Base-by-base conservation (phyloP, 1,140 invertebrate genomes). In the Augochlora pura region DNA sequence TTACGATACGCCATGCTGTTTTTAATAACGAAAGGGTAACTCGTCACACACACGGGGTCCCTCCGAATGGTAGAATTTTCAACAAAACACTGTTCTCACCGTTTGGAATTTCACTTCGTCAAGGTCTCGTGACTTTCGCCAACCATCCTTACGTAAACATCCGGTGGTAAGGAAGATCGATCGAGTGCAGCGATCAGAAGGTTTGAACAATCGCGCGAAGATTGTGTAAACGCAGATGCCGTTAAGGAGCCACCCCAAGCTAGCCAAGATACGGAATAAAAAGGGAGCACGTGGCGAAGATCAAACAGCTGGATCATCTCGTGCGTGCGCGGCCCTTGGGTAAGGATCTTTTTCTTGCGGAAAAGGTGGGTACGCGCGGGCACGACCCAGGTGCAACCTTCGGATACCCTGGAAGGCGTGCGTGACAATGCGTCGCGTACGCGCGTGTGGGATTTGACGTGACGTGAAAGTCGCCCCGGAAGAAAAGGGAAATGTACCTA, bases 221-320 rank as follows among this genome's bases (percentile, higher is more conserved):
- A 86, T 77, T 80, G 76, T 86, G 86, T 86, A 90, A 90, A 90
- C 90, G 91, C 91, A 91, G 90, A 91, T 91, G 91, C 88, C 83
- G 78, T 80, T 82, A 84, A 64, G 80, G 49, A 78, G 76, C 74
- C 81, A 69, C 46, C 25, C 81, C 62, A 39, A 9, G 59, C 62
- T n/a, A n/a, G n/a, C 21, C 66, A 49, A 77, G 63, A 67, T 38
- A 73, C 57, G 74, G 39, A 67, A 87, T 89, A 88, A 91, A 90
- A 89, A 89, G 89, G 80, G 85, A 82, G 77, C 83, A 87, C 86
- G 91, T 90, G 90, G 90, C 87, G 82, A 86, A 88, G 90, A 93
- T 92, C 91, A 91, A 92, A 93, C 92, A 93, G 91, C 92, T 93
- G 92, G 91, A 93, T 91, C 90, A 91, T 91, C 90, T 91, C 90